Percentiles rank a stretch among this genome's conserved stretches.
Conservation (phyloP, 30 jellyfish, hydroid and myxozoan species). For the Pseudorhiza aurosa region DNA sequence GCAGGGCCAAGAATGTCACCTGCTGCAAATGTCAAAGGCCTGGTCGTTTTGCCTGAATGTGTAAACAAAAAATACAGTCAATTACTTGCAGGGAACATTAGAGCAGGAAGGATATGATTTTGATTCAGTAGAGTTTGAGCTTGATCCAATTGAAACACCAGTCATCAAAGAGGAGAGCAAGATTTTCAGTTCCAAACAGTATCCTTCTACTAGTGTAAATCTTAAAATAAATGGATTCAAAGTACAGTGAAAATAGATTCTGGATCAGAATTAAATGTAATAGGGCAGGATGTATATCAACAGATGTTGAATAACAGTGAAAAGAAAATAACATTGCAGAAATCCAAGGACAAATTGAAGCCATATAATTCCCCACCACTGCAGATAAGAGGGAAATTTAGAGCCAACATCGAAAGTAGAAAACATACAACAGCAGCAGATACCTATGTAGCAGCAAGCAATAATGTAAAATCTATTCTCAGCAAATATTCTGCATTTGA, state of each 20-base stretch:
- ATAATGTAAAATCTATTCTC: constrained; percentile 20
- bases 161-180: constrained; percentile 27
- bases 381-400: no score
- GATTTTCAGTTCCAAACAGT: constrained; percentile 18
- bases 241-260: constrained; percentile 7
- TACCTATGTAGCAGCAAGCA: no score
- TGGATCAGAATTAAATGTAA: no score
- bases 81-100: constrained; percentile 16
- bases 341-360: no score
- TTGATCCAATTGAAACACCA: constrained; percentile 32
- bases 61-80: background rate
- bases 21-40: constrained; percentile 14
- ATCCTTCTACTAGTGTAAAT: constrained; percentile 23
- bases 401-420: no score
- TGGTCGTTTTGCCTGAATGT: constrained; percentile 23
- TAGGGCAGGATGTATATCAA: no score
- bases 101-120: constrained; percentile 30
- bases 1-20: constrained; percentile 22
- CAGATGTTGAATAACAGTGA: no score
- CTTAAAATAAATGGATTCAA: constrained; percentile 29
- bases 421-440: no score
- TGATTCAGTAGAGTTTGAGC: constrained; percentile 42
- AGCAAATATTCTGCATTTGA: constrained; percentile 47
- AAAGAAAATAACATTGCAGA: no score
- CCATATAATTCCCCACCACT: no score